These are phyloP conservation scores for Scaptomyza hsui DNA, from an alignment of 1,140 invertebrate genomes.

Conservation along the genomic window DNA sequence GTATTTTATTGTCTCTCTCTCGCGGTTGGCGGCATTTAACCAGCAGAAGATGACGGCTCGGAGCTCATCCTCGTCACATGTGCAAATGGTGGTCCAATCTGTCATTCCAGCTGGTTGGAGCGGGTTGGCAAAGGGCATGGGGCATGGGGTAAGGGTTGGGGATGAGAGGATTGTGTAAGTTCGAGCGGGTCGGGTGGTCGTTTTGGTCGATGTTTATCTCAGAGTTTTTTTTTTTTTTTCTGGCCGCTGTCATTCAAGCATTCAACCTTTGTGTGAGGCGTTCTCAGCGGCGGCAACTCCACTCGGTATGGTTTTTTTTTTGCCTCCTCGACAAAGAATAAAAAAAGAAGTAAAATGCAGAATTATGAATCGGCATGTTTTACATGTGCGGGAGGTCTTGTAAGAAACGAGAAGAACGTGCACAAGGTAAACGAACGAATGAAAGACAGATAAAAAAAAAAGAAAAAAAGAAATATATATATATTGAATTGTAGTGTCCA, in stretches of 20 bases:
- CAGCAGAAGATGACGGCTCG: no score
- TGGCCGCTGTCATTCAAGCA: constrained; percentile 63
- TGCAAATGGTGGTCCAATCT: constrained; percentile 62
- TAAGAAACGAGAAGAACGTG: constrained; percentile 34
- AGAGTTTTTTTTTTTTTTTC: constrained; percentile 33
- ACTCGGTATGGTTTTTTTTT: constrained; percentile 35
- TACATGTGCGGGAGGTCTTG: constrained; percentile 83
- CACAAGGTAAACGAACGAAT: constrained; percentile 3
- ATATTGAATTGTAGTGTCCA: constrained; percentile 29
- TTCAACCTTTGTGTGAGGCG: constrained; percentile 58
- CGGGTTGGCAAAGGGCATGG: no score
- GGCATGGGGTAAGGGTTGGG: neutral
- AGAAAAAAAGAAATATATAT: neutral
- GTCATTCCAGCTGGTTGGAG: constrained; percentile 52
- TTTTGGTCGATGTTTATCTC: constrained; percentile 52
- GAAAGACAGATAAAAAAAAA: constrained; percentile 2
- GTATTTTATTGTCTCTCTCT: constrained; percentile 40
- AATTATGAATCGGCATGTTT: constrained; percentile 84
- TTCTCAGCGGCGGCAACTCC: constrained; percentile 29
- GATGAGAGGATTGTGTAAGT: constrained; percentile 17
- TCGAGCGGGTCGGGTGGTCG: constrained; percentile 49
- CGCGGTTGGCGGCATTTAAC: neutral
- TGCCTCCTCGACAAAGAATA: constrained; percentile 63
- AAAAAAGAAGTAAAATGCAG: constrained; percentile 62
- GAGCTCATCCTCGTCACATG: constrained; percentile 48